Conservation (phyloP, 2,797 vertebrate species). For the Gallinago nigripennis region DNA sequence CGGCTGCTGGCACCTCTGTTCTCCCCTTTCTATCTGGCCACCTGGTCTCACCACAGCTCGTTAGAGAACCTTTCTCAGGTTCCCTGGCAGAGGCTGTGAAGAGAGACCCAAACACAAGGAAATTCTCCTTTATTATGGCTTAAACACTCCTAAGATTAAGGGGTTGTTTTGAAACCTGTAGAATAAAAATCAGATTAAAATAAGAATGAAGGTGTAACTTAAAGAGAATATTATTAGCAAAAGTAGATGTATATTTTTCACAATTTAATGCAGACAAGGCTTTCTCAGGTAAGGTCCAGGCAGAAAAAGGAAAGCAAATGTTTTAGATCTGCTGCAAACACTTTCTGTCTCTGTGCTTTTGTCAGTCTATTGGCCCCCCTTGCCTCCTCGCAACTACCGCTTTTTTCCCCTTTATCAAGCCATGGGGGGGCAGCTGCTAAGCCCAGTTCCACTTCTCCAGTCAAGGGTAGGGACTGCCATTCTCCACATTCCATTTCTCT, state of each 20-base stretch:
- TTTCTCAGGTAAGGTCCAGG: background rate
- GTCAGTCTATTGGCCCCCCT: background rate
- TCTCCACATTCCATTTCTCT: background rate
- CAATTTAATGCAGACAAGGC: background rate
- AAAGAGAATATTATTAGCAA: background rate
- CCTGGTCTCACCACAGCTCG: background rate
- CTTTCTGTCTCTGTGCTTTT: background rate
- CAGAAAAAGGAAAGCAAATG: background rate
- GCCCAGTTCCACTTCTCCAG: background rate
- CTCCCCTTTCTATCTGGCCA: background rate
- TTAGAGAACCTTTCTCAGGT: background rate
- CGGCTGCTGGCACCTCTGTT: background rate
- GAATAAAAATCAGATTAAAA: background rate
- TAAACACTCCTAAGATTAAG: background rate
- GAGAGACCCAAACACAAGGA: background rate
- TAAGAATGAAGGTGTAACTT: background rate
- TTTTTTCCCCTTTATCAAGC: background rate
- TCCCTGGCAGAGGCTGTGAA: background rate
- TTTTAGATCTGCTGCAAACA: background rate
- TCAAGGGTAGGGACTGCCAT: background rate
- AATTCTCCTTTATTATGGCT: background rate
- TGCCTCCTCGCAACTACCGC: background rate
- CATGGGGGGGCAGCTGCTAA: background rate
- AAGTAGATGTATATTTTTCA: background rate
- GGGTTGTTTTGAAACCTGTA: background rate